Evolutionary conservation across 2,113 vertebrate genomes (phyloP).

Genomic region (Ptilonorhynchus violaceus): DNA sequence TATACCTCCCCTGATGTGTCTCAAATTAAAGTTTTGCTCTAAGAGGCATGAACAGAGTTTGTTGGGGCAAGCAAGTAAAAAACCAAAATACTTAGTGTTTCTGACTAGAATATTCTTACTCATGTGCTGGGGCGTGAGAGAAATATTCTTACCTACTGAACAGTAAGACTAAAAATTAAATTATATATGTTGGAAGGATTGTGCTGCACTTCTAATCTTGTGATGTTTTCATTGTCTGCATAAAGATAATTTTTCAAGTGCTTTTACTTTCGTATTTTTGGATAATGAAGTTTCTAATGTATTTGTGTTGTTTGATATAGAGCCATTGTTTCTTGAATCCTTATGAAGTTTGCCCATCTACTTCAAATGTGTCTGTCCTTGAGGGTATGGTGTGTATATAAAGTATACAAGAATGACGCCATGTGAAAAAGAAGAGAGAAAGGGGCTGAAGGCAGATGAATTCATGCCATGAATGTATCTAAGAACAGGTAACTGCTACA

Average conservation of each 20-base stretch:
- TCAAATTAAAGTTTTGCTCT: neutral
- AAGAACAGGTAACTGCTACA: neutral
- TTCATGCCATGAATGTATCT: neutral
- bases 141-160: neutral
- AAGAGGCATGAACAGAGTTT: neutral
- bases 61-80: neutral
- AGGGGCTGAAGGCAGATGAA: neutral
- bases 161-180: neutral
- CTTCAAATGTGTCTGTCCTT: neutral
- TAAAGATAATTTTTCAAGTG: neutral
- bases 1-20: neutral
- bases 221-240: neutral
- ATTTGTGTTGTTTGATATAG: neutral
- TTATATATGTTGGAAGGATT: neutral
- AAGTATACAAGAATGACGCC: neutral
- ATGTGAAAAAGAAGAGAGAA: neutral
- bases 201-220: neutral
- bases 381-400: neutral
- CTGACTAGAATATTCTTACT: neutral
- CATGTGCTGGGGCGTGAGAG: neutral
- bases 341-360: neutral
- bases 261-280: neutral
- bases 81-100: neutral
- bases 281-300: neutral
- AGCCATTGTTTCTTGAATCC: neutral